Conservation (phyloP, 2,113 vertebrate genomes). For the Ceyx margarethae region DNA sequence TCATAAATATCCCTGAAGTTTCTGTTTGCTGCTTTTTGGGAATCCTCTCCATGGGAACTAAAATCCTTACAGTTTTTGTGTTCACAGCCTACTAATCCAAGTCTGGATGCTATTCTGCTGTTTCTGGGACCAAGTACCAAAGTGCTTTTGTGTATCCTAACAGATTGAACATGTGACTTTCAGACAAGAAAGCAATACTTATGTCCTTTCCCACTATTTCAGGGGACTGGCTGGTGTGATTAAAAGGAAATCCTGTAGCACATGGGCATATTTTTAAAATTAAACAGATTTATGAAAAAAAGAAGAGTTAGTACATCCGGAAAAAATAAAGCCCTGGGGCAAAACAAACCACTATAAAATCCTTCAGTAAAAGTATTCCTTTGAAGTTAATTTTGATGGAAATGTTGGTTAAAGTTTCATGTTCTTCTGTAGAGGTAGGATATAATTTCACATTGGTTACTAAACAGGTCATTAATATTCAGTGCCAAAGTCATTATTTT, state of each 20-base stretch:
- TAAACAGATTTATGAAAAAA: not conserved
- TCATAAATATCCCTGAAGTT: not conserved
- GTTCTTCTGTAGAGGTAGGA: not conserved
- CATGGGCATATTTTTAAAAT: not conserved
- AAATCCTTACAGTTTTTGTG: not conserved
- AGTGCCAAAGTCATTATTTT: not conserved
- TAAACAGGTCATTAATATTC: slow-evolving; percentile 49
- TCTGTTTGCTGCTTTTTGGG: not conserved
- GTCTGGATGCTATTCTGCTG: not conserved
- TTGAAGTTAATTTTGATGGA: slow-evolving; percentile 3
- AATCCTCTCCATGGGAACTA: not conserved
- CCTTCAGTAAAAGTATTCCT: not conserved
- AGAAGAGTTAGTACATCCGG: not conserved
- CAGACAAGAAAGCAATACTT: not conserved
- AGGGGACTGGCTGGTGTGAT: not conserved
- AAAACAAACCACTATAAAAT: not conserved
- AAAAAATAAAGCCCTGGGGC: not conserved
- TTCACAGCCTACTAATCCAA: not conserved
- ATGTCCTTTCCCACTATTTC: not conserved
- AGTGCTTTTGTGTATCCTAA: not conserved
- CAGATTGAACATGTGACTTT: not conserved
- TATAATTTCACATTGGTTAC: slow-evolving; percentile 29
- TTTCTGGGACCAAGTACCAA: not conserved
- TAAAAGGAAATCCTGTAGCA: not conserved
- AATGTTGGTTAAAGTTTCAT: not conserved